Conservation (phyloP, 1,140 invertebrate species). For the Macrobrachium rosenbergii region DNA sequence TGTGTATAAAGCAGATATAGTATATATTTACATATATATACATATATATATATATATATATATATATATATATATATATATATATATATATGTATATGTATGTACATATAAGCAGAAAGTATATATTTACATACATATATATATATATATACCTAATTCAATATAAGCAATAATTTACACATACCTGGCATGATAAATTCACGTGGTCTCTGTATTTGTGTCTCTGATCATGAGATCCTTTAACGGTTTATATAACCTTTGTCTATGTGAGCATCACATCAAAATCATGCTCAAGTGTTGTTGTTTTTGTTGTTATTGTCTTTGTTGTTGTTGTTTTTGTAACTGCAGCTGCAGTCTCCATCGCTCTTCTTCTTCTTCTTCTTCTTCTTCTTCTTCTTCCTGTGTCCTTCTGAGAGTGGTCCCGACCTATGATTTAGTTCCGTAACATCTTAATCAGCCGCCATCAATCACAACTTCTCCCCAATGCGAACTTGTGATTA, state of each 20-base stretch:
- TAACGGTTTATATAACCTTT: not conserved
- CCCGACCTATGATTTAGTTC: not conserved
- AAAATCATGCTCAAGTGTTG: too few relatives aligned
- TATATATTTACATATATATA: not conserved
- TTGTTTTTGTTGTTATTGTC: too few relatives aligned
- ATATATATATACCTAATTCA: not conserved
- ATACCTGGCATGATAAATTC: not conserved
- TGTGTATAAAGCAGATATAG: not conserved
- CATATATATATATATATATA: slow-evolving; percentile 40
- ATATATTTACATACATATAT: slow-evolving; percentile 12
- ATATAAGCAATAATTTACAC: too few relatives aligned
- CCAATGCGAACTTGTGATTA: not conserved
- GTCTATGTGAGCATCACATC: too few relatives aligned
- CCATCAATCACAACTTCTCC: not conserved
- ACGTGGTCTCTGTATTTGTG: too few relatives aligned
- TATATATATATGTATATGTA: slow-evolving; percentile 30
- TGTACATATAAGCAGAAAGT: too few relatives aligned
- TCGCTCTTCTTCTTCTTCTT: not conserved
- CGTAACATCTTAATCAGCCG: not conserved
- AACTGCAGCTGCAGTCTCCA: not conserved
- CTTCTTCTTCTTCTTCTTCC: not conserved
- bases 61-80: slow-evolving; percentile 27
- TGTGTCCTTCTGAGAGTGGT: not conserved
- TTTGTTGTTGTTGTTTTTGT: too few relatives aligned
- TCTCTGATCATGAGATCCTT: too few relatives aligned